Conservation (phyloP, 1,140 invertebrate genomes). For the Panagrolaimus sp. region DNA sequence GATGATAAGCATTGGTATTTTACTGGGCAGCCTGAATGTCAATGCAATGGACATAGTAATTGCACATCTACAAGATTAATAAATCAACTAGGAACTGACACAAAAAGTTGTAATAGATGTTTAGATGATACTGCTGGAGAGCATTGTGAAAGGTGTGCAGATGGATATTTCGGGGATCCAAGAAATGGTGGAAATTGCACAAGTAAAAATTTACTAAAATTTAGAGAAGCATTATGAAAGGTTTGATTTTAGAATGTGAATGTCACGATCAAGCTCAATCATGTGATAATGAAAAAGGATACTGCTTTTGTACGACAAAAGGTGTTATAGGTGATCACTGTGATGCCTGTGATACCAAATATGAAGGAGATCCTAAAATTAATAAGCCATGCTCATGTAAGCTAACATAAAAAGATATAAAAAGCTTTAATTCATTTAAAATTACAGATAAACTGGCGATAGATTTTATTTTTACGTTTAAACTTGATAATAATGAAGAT, state of each 20-base stretch:
- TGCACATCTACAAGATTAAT: conserved; percentile 57
- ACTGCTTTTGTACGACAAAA: conserved; percentile 92
- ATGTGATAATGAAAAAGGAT: conserved; percentile 81
- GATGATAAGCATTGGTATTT: conserved; percentile 76
- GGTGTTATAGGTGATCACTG: conserved; percentile 89
- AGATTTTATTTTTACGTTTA: conserved; percentile 68
- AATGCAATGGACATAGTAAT: conserved; percentile 91
- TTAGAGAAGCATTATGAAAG: background rate
- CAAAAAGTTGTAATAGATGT: conserved; percentile 34
- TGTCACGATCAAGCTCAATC: conserved; percentile 87
- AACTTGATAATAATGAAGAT: conserved; percentile 49
- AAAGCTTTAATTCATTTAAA: conserved; percentile 4
- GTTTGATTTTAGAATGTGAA: conserved; percentile 60
- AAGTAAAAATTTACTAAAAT: conserved; percentile 27
- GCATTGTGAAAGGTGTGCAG: conserved; percentile 52
- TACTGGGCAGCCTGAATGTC: conserved; percentile 76
- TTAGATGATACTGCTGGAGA: conserved; percentile 47
- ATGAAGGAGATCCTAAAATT: conserved; percentile 80
- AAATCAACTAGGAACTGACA: conserved; percentile 29
- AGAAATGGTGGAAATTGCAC: conserved; percentile 51
- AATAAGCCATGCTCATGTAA: conserved; percentile 90
- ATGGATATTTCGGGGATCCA: conserved; percentile 52
- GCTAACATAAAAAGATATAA: conserved; percentile 24
- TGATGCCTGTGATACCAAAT: conserved; percentile 68
- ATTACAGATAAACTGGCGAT: conserved; percentile 81